Percentiles rank a stretch among this genome's conserved stretches.
Evolutionary conservation across 2,888 invertebrate species (phyloP).

Genomic region (Noctua fimbriata): DNA sequence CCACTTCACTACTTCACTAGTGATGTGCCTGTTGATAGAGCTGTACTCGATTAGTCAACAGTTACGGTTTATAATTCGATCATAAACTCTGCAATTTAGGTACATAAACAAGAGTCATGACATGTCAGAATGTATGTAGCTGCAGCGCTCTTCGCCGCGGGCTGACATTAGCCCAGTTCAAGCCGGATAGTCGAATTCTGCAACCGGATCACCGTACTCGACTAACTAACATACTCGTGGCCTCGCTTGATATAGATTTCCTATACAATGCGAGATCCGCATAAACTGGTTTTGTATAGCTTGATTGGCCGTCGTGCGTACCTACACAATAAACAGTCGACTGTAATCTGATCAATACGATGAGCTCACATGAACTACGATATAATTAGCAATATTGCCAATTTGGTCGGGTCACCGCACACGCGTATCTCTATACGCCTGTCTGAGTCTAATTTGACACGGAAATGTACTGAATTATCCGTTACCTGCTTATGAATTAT

Average conservation of each 20-base stretch:
- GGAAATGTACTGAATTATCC: slow-evolving; percentile 68
- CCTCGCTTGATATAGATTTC: no score
- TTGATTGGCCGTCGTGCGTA: no score
- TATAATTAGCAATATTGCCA: slow-evolving; percentile 67
- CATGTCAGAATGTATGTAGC: slow-evolving; percentile 30
- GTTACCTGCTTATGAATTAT: slow-evolving; percentile 55
- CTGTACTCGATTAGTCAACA: slow-evolving; percentile 39
- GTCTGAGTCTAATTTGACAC: slow-evolving; percentile 72
- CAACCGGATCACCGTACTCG: slow-evolving; percentile 14
- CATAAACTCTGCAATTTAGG: slow-evolving; percentile 32
- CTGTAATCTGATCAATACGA: slow-evolving; percentile 65
- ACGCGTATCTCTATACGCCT: slow-evolving; percentile 70
- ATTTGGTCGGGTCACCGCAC: slow-evolving; percentile 73
- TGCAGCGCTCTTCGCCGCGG: slow-evolving; percentile 18
- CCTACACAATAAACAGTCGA: slow-evolving; percentile 33
- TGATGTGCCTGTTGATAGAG: slow-evolving; percentile 34
- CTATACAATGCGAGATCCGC: no score
- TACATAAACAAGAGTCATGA: slow-evolving; percentile 41
- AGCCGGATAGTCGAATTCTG: slow-evolving; percentile 18
- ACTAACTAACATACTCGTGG: slow-evolving; percentile 23
- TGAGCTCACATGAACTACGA: slow-evolving; percentile 45
- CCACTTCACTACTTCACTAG: slow-evolving; percentile 51
- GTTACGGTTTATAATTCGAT: slow-evolving; percentile 42
- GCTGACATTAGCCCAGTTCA: slow-evolving; percentile 51
- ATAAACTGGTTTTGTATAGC: no score